Evolutionary conservation across 2,888 invertebrate species (phyloP).

Genomic region (Cephus pulcher): DNA sequence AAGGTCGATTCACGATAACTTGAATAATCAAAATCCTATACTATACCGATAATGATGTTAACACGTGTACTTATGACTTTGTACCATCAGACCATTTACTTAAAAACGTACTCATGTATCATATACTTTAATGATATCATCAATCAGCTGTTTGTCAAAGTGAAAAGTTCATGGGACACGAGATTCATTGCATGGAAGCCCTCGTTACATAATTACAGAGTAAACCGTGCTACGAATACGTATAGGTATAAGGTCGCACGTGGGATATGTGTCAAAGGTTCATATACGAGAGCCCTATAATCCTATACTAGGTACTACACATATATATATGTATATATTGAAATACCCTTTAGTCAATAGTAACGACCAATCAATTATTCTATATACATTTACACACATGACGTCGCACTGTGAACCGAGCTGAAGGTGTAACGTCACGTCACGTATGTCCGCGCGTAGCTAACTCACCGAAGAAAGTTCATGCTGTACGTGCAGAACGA

Average conservation of each 20-base stretch:
- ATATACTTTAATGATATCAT: not conserved
- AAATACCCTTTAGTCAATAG: not conserved
- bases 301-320: no score
- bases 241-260: not conserved
- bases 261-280: not conserved
- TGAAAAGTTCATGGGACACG: not conserved
- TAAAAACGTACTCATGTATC: not conserved
- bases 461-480: slow-evolving; percentile 1
- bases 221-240: not conserved
- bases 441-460: not conserved
- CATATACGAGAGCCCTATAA: not conserved
- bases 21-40: not conserved
- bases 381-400: not conserved
- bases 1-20: not conserved
- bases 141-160: not conserved
- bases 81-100: not conserved
- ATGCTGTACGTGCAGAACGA: slow-evolving; percentile 40
- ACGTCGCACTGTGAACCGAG: not conserved
- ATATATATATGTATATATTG: not conserved
- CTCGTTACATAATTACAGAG: not conserved
- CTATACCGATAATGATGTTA: not conserved
- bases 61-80: no score
- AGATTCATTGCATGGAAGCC: not conserved
- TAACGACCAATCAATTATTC: not conserved
- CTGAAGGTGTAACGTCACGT: not conserved